Conservation (phyloP, 2,113 vertebrate species). For the Archocentrus centrarchus region DNA sequence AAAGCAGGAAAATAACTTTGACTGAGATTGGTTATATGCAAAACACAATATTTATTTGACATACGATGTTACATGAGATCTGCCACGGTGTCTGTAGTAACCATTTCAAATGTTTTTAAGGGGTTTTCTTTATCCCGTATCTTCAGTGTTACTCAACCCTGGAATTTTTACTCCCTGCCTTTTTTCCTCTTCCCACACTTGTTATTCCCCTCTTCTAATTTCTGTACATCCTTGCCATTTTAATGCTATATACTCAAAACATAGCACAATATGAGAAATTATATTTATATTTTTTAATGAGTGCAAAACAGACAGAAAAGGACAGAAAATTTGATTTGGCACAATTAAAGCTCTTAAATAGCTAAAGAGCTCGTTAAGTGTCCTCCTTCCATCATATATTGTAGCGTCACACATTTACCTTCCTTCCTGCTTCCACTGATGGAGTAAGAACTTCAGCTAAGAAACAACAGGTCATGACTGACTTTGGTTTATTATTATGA, state of each 20-base stretch:
- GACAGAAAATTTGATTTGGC: not conserved
- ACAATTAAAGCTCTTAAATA: not conserved
- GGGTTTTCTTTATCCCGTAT: fast-evolving
- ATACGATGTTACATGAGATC: not conserved
- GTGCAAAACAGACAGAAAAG: not conserved
- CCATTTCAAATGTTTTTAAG: not conserved
- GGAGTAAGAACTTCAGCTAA: not conserved
- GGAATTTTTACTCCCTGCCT: not conserved
- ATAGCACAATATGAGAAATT: not conserved
- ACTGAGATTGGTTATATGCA: not conserved
- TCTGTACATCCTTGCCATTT: not conserved
- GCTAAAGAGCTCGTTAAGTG: too few relatives aligned
- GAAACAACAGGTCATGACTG: not conserved
- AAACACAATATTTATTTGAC: not conserved
- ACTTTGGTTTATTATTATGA: not conserved
- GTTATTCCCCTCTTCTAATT: not conserved
- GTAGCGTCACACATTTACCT: too few relatives aligned
- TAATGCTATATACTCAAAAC: not conserved
- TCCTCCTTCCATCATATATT: too few relatives aligned
- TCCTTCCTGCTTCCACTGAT: too few relatives aligned
- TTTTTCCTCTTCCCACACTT: not conserved
- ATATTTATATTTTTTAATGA: not conserved
- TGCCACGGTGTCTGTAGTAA: not conserved
- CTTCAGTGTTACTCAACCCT: not conserved
- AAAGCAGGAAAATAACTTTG: not conserved